phyloP scores from a whole-genome alignment of 2,797 vertebrate genomes.

The Chrosomus eos region DNA sequence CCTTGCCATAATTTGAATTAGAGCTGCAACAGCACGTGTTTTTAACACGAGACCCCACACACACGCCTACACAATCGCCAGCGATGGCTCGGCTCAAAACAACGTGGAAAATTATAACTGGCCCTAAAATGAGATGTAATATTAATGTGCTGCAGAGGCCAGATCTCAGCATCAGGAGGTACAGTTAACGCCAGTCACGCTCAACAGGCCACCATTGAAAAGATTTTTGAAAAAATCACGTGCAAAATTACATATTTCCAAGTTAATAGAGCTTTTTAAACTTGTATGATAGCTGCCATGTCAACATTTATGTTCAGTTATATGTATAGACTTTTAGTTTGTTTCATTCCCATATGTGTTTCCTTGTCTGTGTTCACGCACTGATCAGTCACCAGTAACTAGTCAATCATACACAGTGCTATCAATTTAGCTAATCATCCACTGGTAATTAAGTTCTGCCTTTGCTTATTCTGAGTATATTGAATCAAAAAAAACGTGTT shows the following conservation, averaged over 20 bases:
- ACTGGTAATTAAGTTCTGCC: too few relatives aligned
- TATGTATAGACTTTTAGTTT: too few relatives aligned
- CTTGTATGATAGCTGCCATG: neutral
- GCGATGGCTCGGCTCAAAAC: conserved; percentile 25
- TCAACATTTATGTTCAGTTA: too few relatives aligned
- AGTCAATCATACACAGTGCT: too few relatives aligned
- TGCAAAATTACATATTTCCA: neutral
- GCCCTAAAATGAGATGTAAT: conserved; percentile 8
- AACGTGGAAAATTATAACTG: conserved; percentile 22
- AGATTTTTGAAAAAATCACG: neutral
- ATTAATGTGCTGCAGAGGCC: conserved; percentile 18
- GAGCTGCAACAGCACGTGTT: conserved; percentile 30
- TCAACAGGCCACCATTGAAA: conserved; percentile 8
- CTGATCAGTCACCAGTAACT: too few relatives aligned
- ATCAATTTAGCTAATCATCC: too few relatives aligned
- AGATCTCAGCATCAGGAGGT: conserved; percentile 8
- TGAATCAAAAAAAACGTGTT: too few relatives aligned
- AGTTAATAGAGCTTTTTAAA: neutral
- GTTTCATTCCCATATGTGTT: too few relatives aligned
- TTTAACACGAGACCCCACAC: conserved; percentile 15
- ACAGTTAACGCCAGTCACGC: neutral
- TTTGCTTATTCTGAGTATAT: too few relatives aligned
- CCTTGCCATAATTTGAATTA: conserved; percentile 36
- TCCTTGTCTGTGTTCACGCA: too few relatives aligned
- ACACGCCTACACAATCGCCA: conserved; percentile 1